Evolutionary conservation across 2,113 vertebrate genomes (phyloP).

Genomic region (Blennius ocellaris): DNA sequence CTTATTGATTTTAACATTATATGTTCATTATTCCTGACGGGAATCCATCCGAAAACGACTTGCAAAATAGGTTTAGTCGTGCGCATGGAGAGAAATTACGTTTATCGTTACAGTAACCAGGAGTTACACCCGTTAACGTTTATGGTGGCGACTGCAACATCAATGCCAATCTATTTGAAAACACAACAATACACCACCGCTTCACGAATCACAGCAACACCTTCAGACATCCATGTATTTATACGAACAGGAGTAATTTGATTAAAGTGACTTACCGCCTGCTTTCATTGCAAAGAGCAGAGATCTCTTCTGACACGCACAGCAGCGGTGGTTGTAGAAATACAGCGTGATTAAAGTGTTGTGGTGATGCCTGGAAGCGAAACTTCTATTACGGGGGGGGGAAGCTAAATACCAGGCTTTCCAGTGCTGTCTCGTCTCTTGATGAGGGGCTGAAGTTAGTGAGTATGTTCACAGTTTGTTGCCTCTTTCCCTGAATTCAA

Average conservation of each 20-base stretch:
- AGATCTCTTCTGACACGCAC: conserved; percentile 15
- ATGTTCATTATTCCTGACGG: not conserved
- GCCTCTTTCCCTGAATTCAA: conserved; percentile 62
- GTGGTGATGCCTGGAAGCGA: not conserved
- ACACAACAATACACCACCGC: not conserved
- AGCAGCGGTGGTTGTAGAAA: conserved; percentile 20
- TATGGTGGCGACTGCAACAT: conserved; percentile 4
- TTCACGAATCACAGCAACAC: not conserved
- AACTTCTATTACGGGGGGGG: too few relatives aligned
- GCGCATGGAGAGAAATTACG: too few relatives aligned
- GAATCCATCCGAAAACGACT: too few relatives aligned
- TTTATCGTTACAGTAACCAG: not conserved
- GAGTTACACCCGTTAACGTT: conserved; percentile 17
- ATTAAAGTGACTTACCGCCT: conserved; percentile 78
- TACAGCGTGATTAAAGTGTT: conserved; percentile 31
- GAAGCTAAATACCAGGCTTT: too few relatives aligned
- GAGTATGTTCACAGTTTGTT: conserved; percentile 36
- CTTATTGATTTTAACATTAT: not conserved
- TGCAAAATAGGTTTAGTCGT: too few relatives aligned
- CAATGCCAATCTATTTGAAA: conserved; percentile 3
- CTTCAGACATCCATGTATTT: accelerated
- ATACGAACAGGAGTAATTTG: not conserved
- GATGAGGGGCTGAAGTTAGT: not conserved
- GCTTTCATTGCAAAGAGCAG: conserved; percentile 84
- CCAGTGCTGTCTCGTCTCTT: not conserved